Conservation (phyloP, 2,797 vertebrate genomes). For the Pangasius krempfi region DNA sequence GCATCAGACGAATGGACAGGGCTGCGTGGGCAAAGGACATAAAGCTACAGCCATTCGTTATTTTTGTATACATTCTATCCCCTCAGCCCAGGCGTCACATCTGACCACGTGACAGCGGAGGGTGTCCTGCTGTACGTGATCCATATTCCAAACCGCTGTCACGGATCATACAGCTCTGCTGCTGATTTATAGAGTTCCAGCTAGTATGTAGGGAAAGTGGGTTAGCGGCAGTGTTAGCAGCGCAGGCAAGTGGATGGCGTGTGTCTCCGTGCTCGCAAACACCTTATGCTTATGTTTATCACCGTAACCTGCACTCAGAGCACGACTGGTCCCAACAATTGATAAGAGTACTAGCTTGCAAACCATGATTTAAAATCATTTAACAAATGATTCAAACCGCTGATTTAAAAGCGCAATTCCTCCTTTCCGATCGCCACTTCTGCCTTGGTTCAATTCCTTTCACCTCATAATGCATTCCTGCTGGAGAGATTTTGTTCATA, state of each 20-base stretch:
- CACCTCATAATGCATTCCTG: neutral
- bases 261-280: neutral
- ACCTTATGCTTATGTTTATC: neutral
- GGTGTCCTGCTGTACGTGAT: constrained; percentile 23
- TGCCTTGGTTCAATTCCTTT: neutral
- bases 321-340: neutral
- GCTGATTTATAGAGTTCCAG: constrained; percentile 20
- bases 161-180: neutral
- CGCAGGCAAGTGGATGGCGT: neutral
- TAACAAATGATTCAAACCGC: no score
- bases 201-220: constrained; percentile 35
- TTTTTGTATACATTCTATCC: neutral
- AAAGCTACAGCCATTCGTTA: neutral
- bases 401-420: neutral
- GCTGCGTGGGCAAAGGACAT: neutral
- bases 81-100: neutral
- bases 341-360: neutral
- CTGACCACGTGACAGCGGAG: neutral
- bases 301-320: neutral
- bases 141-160: neutral
- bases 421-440: neutral
- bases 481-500: neutral
- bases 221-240: constrained; percentile 25
- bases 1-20: neutral
- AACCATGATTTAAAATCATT: no score